phyloP scores from a whole-genome alignment of 2,888 invertebrate species.

The Sturmia bella region DNA sequence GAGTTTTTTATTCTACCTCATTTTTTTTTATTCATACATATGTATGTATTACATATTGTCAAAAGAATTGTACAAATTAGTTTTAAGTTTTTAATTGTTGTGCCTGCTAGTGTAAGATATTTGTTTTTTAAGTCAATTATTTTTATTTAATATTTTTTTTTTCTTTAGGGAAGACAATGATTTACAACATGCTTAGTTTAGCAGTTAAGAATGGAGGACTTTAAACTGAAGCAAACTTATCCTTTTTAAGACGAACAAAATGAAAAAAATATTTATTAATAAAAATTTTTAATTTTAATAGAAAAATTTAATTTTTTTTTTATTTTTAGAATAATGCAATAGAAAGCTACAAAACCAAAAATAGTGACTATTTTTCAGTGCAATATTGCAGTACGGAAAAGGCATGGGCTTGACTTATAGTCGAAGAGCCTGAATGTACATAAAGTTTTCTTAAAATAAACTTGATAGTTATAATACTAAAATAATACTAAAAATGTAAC shows the following conservation, averaged over 20 bases:
- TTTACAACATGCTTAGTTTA: conserved; percentile 72
- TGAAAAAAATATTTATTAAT: conserved; percentile 43
- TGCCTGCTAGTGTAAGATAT: conserved; percentile 62
- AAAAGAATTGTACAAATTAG: conserved; percentile 66
- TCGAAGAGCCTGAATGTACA: too few species aligned
- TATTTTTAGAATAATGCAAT: too few species aligned
- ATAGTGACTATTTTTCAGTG: too few species aligned
- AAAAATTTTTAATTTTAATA: conserved; percentile 22
- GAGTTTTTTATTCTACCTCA: conserved; percentile 75
- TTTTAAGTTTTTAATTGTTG: conserved; percentile 70
- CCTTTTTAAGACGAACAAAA: conserved; percentile 29
- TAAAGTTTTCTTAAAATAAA: too few species aligned
- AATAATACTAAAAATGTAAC: too few species aligned
- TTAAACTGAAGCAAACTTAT: conserved; percentile 46
- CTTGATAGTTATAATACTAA: too few species aligned
- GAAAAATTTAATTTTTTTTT: too few species aligned
- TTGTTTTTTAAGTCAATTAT: conserved; percentile 16
- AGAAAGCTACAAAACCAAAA: too few species aligned
- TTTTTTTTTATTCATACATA: background rate
- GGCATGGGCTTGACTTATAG: too few species aligned
- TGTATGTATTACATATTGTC: conserved; percentile 36
- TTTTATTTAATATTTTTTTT: conserved; percentile 50
- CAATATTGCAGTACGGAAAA: too few species aligned
- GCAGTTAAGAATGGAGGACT: conserved; percentile 71
- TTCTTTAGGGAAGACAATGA: conserved; percentile 74